Conservation (phyloP, 2,888 invertebrate genomes). For the Idaea aversata region DNA sequence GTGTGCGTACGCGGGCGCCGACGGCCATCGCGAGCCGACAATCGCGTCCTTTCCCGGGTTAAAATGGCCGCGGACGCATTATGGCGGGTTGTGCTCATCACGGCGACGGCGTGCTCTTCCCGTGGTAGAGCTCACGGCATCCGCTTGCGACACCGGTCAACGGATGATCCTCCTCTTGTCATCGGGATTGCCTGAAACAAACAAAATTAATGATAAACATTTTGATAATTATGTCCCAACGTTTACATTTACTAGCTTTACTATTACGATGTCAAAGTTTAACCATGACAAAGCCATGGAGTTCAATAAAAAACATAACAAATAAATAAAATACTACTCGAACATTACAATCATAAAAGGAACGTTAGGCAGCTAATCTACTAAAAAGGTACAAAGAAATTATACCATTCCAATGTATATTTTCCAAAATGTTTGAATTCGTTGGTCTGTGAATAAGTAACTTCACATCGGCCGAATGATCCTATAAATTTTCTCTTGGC, state of each 20-base stretch:
- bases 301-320: not conserved
- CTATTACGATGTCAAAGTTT: not conserved
- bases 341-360: not conserved
- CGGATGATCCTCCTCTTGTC: conserved; percentile 42
- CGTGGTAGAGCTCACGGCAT: conserved; percentile 70
- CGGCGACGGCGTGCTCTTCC: conserved; percentile 71
- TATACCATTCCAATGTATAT: conserved; percentile 33
- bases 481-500: conserved; percentile 62
- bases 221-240: too few relatives aligned
- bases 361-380: not conserved
- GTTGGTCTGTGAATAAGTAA: conserved; percentile 52
- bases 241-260: too few relatives aligned
- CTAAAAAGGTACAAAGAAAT: conserved; percentile 1
- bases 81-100: conserved; percentile 79
- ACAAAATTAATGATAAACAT: not conserved
- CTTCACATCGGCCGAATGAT: conserved; percentile 49
- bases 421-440: conserved; percentile 47
- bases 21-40: conserved; percentile 77
- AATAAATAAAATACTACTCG: not conserved
- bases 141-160: conserved; percentile 50
- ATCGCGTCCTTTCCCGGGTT: conserved; percentile 72
- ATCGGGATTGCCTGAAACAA: conserved; percentile 59
- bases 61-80: conserved; percentile 78
- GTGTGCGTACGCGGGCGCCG: conserved; percentile 54
- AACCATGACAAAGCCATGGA: not conserved